phyloP scores from a whole-genome alignment of 30 jellyfish, hydroid and myxozoan genomes.

The Aurelia coerulea region DNA sequence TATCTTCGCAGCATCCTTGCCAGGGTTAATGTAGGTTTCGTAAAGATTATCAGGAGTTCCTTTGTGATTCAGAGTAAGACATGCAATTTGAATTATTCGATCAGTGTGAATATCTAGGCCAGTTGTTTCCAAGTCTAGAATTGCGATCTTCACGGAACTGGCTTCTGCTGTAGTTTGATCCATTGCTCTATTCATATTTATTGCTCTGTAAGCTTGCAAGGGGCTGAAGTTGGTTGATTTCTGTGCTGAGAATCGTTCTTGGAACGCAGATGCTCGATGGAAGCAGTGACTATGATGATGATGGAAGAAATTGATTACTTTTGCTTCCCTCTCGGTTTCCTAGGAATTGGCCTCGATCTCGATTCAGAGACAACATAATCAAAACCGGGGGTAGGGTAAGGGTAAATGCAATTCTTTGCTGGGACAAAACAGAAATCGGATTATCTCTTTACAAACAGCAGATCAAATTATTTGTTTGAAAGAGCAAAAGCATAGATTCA shows the following conservation, averaged over 20 bases:
- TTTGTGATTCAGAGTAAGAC: neutral
- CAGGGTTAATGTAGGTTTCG: constrained; percentile 68
- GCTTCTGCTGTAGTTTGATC: neutral
- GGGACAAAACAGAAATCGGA: no score
- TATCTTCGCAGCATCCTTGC: constrained; percentile 18
- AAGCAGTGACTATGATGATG: no score
- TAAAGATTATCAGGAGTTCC: constrained; percentile 19
- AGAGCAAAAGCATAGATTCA: no score
- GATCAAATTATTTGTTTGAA: no score
- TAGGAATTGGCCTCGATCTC: no score
- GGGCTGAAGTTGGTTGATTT: neutral
- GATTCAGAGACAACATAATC: no score
- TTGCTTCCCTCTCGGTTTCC: no score
- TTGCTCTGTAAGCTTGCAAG: neutral
- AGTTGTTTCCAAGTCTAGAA: constrained; percentile 60
- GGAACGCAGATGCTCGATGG: no score
- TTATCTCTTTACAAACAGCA: no score
- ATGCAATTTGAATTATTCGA: constrained; percentile 51
- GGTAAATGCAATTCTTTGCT: no score
- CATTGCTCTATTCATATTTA: neutral
- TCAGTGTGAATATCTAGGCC: constrained; percentile 37
- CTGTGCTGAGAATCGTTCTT: neutral
- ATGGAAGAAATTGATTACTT: no score
- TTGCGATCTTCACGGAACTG: constrained; percentile 13
- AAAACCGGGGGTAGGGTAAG: no score